These are phyloP conservation scores for Ceriagrion tenellum DNA, from an alignment of 2,888 invertebrate genomes.

Conservation along the genomic window DNA sequence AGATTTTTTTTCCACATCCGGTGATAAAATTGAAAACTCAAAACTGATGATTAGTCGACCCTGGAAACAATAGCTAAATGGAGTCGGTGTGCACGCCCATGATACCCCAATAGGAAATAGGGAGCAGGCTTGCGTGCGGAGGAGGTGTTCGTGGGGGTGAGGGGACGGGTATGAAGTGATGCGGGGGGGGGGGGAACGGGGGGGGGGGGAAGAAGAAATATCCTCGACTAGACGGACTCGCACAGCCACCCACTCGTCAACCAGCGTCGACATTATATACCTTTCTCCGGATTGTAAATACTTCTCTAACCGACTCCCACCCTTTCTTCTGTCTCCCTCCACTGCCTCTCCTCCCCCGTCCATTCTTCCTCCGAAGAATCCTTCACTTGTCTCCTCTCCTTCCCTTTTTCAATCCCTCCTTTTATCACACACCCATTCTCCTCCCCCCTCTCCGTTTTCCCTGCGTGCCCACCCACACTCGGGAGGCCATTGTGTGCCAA, in stretches of 20 bases:
- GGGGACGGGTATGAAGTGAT: neutral
- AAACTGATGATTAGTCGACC: neutral
- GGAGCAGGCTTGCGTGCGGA: neutral
- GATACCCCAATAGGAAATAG: constrained; percentile 24
- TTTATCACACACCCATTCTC: neutral
- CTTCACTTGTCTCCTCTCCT: neutral
- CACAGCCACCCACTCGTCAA: constrained; percentile 23
- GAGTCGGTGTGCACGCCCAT: constrained; percentile 7
- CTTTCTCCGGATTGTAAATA: constrained; percentile 62
- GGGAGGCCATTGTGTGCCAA: constrained; percentile 60
- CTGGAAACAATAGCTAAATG: constrained; percentile 28
- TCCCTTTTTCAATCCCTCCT: neutral
- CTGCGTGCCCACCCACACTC: constrained; percentile 54
- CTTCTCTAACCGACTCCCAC: neutral
- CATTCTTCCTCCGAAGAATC: neutral
- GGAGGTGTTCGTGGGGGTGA: neutral
- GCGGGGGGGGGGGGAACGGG: neutral
- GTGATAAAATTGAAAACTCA: constrained; percentile 32
- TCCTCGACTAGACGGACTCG: constrained; percentile 28
- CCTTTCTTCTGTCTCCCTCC: neutral
- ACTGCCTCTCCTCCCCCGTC: too few relatives aligned
- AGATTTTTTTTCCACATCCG: constrained; percentile 6
- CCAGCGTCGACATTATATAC: constrained; percentile 4
- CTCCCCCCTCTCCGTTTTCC: neutral
- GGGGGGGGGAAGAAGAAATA: neutral